These are phyloP conservation scores for Electrophaes corylata DNA, from an alignment of 2,888 invertebrate genomes.

Conservation along the genomic window DNA sequence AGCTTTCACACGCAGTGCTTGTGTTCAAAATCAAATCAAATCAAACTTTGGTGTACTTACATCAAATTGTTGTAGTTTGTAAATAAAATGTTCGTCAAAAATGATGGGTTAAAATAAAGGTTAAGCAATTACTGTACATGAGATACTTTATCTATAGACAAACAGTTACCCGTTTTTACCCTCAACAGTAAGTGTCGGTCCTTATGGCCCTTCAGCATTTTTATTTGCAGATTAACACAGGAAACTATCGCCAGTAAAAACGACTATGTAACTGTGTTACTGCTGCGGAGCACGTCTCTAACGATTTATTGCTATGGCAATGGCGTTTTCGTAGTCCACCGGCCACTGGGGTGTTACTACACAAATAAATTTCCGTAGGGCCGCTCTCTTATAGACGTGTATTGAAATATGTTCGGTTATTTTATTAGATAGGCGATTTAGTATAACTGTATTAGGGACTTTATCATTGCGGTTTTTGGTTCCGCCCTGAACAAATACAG, in stretches of 20 bases:
- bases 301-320: conserved; percentile 72
- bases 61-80: too few species aligned
- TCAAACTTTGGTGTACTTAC: neutral
- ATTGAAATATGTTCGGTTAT: conserved; percentile 70
- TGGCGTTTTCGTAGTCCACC: conserved; percentile 64
- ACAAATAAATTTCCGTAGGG: conserved; percentile 72
- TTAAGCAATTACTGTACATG: conserved; percentile 11
- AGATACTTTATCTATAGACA: conserved; percentile 27
- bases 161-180: conserved; percentile 35
- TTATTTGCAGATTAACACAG: conserved; percentile 57
- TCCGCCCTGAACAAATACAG: conserved; percentile 37
- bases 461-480: conserved; percentile 41
- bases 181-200: conserved; percentile 33
- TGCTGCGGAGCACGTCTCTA: conserved; percentile 57
- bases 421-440: conserved; percentile 63
- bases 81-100: neutral
- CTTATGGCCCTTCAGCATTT: conserved; percentile 43
- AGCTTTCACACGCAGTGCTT: too few species aligned
- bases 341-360: conserved; percentile 65
- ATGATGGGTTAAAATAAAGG: conserved; percentile 11
- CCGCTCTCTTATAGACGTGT: conserved; percentile 61
- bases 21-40: too few species aligned
- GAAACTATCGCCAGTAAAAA: conserved; percentile 69
- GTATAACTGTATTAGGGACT: conserved; percentile 52
- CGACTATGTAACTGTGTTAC: conserved; percentile 51